These are phyloP conservation scores for Petromus typicus DNA, from an alignment of 2,113 vertebrate species.

Conservation along the genomic window DNA sequence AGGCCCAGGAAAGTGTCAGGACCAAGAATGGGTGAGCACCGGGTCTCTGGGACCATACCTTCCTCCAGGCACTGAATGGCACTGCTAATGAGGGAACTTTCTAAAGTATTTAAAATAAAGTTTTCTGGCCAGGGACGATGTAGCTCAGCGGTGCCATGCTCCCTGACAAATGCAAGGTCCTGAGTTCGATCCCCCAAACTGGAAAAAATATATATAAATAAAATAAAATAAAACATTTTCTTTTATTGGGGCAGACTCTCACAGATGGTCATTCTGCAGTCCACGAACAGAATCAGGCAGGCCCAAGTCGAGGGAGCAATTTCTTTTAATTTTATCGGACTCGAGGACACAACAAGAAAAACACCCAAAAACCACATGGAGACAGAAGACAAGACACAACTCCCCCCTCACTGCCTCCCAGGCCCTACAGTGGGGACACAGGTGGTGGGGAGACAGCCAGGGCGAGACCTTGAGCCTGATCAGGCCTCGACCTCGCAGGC, in stretches of 20 bases:
- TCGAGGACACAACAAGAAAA: conserved; percentile 85
- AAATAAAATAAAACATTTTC: conserved; percentile 66
- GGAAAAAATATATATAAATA: no score
- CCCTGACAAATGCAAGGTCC: no score
- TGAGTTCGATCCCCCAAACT: no score
- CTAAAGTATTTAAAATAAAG: conserved; percentile 68
- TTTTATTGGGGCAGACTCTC: conserved; percentile 16
- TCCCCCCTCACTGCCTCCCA: conserved; percentile 53
- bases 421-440: conserved; percentile 44
- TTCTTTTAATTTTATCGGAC: conserved; percentile 86
- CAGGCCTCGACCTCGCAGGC: conserved; percentile 72
- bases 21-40: neutral
- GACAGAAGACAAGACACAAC: conserved; percentile 85
- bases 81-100: conserved; percentile 6
- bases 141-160: no score
- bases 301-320: conserved; percentile 63
- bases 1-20: neutral
- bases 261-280: neutral
- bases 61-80: conserved; percentile 37
- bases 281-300: neutral
- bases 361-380: conserved; percentile 82
- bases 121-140: no score
- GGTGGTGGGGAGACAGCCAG: conserved; percentile 23
- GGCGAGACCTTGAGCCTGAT: conserved; percentile 65
- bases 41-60: neutral